A percentile compares a stretch with the other conserved stretches of the same genome.
phyloP scores from a whole-genome alignment of 2,888 invertebrate species.

The Psylliodes chrysocephalus region DNA sequence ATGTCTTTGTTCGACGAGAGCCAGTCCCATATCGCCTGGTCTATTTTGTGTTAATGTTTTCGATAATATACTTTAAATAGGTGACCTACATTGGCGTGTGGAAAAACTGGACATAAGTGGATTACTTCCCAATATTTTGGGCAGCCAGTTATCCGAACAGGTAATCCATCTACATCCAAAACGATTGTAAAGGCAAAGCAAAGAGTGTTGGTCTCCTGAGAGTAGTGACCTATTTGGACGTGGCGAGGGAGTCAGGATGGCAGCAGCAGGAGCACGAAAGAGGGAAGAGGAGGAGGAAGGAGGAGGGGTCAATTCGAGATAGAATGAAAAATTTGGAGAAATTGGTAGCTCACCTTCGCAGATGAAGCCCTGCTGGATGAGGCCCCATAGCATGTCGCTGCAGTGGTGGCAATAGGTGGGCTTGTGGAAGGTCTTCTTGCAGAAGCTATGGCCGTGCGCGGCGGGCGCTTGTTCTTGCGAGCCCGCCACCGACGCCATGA shows the following conservation, averaged over 20 bases:
- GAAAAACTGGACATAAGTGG: not conserved
- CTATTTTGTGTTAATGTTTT: not conserved
- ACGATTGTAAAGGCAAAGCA: not conserved
- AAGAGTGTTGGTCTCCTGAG: conserved; percentile 7
- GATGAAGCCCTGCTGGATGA: conserved; percentile 99
- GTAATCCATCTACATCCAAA: not conserved
- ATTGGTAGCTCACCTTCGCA: conserved; percentile 90
- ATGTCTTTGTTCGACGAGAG: no score
- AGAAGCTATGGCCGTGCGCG: conserved; percentile 94
- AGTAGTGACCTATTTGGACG: conserved; percentile 43
- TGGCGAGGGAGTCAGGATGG: conserved; percentile 31
- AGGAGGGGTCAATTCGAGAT: conserved; percentile 12
- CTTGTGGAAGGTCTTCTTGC: conserved; percentile 99
- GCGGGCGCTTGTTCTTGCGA: conserved; percentile 68
- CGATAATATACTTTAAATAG: not conserved
- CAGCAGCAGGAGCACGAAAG: conserved; percentile 28
- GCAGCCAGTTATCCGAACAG: no score
- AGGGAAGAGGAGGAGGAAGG: conserved; percentile 18
- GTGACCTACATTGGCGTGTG: conserved; percentile 4
- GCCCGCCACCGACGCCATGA: conserved; percentile 66
- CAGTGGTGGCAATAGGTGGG: conserved; percentile 99
- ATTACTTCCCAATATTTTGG: not conserved
- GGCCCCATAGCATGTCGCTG: conserved; percentile 99
- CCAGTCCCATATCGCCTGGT: conserved; percentile 2
- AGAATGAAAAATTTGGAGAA: not conserved